Evolutionary conservation across 2,113 vertebrate genomes (phyloP).

Genomic region (Apaloderma vittatum): DNA sequence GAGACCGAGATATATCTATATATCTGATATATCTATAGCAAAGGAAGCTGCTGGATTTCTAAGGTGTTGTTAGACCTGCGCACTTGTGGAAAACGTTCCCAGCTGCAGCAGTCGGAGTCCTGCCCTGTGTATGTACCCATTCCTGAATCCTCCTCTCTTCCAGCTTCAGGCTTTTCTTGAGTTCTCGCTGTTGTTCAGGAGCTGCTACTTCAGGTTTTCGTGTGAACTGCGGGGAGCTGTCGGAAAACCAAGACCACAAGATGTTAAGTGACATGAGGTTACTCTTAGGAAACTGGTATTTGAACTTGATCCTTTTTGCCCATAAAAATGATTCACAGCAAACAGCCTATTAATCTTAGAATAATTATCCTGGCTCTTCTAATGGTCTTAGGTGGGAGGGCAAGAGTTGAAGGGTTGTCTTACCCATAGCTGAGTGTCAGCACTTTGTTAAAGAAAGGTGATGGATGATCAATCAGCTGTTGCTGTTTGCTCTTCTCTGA

Average conservation of each 20-base stretch:
- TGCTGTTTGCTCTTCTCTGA: not conserved
- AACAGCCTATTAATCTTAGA: constrained; percentile 8
- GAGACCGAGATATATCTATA: too few relatives aligned
- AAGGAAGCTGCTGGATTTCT: not conserved
- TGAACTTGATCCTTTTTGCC: constrained; percentile 10
- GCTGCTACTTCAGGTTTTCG: not conserved
- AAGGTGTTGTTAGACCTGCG: not conserved
- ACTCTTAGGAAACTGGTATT: not conserved
- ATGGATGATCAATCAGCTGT: not conserved
- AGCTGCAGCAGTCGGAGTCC: not conserved
- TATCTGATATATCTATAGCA: not conserved
- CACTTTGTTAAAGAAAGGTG: constrained; percentile 33
- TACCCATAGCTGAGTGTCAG: constrained; percentile 6
- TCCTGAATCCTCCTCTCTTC: not conserved
- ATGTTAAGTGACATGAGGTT: not conserved
- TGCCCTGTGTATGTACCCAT: not conserved
- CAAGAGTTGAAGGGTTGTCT: not conserved
- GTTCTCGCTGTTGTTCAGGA: not conserved
- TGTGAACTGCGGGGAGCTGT: not conserved
- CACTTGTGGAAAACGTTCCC: not conserved
- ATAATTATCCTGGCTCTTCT: constrained; percentile 40
- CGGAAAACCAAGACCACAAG: not conserved
- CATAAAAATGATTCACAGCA: constrained; percentile 48
- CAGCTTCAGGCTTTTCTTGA: not conserved
- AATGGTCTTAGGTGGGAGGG: not conserved